Base-by-base conservation (phyloP, 2,797 vertebrate species). In the Erithacus rubecula region DNA sequence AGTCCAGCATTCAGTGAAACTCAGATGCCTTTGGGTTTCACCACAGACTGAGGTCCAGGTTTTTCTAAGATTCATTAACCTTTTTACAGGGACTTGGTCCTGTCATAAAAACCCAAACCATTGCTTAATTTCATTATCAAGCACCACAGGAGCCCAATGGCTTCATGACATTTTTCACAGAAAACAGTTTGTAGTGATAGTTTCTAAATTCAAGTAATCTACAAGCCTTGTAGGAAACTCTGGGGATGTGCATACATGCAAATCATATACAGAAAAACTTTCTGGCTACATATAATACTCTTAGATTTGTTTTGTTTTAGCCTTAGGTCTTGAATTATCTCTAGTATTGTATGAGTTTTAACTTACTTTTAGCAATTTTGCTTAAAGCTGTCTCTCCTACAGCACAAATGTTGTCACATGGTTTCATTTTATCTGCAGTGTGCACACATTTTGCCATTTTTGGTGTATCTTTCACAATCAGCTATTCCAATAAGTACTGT, bases 381-480 rank as follows among this genome's bases (percentile, higher is more conserved):
- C 80, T 93, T 82, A 62, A 86, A 86, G 74, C 51, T 70, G 1
- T 76, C 52, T 90, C 29, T 91, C 70, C 89, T 81, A 69, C 43
- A 79, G 76, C 44, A 75, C 26, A 65, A 65, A 75, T 44, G 37
- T 46, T 87, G 63, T 67, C 59, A 91, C 63, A 15, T 24, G 37
- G 41, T 67, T 96, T 78, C 65, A 52, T 91, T 96, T 96, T 94
- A 94, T 95, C 95, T 90, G 39, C 80, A 26, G 30, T 70, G 44
- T 84, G 89, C 91, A 96, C 49, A 90, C 74, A 53, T 91, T 96
- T 91, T 90, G 80, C 77, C 70, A 34, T 53, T 95, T 96, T 93
- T 69, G 67, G 84, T 70, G 72, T 49, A 81, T 95, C 85, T 86
- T 88, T 88, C 87, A 46, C 44, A 67, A 94, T 96, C 85, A 82